These are phyloP conservation scores for Heterocephalus glaber DNA, from an alignment of 2,113 vertebrate genomes.

Conservation along the genomic window DNA sequence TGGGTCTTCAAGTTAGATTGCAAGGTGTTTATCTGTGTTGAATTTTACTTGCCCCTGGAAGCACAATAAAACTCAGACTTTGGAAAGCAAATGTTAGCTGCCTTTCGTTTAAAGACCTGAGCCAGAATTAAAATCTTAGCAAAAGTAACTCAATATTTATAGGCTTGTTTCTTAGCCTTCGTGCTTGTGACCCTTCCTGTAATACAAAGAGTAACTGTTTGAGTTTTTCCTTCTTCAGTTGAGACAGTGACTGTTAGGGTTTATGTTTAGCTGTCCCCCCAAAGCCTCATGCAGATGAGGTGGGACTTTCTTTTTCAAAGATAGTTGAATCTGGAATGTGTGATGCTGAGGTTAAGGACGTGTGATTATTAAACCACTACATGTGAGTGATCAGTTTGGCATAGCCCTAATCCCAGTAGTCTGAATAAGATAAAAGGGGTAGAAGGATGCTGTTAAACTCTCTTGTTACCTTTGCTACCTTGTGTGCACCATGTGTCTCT, in stretches of 20 bases:
- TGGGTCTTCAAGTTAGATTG: not conserved
- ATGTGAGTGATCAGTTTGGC: no score
- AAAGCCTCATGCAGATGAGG: no score
- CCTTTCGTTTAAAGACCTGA: not conserved
- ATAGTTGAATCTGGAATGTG: no score
- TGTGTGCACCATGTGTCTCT: no score
- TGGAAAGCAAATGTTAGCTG: not conserved
- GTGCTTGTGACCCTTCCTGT: not conserved
- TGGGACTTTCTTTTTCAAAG: no score
- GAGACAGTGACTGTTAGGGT: not conserved
- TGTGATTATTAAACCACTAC: no score
- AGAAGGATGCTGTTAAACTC: no score
- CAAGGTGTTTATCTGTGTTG: not conserved
- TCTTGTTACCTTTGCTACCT: no score
- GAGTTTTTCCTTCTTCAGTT: not conserved
- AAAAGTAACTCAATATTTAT: not conserved
- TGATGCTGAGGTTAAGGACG: no score
- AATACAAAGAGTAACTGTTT: not conserved
- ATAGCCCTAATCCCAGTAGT: no score
- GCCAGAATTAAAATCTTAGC: not conserved
- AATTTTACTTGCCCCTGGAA: not conserved
- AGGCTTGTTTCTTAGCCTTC: not conserved
- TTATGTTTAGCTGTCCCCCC: no score
- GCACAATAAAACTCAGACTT: not conserved
- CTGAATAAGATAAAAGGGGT: no score